Evolutionary conservation across 2,113 vertebrate genomes (phyloP), one percentile per base, ranked within the genome.

Genomic region (Glaucidium brasilianum): DNA sequence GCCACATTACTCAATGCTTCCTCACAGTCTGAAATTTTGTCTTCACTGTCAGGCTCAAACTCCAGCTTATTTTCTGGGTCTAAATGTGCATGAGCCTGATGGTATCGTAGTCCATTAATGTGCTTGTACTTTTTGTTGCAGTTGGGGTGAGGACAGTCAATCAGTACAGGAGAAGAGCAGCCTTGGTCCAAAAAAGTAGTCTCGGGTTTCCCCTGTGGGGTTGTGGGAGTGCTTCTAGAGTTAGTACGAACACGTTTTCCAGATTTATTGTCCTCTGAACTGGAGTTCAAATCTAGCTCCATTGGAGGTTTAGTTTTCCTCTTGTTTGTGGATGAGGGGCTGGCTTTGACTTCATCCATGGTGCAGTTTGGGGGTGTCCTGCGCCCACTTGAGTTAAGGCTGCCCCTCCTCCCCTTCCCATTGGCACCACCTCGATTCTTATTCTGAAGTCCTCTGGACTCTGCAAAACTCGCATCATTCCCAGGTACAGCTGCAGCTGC

Each of bases 91-190:
- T 99, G 99, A 22, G 99, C 99, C 98, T 99, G 99, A 97, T 99
- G 99, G 97, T 99, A 99, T 63, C 99, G 98, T 74, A 99, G 98
- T 74, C 99, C 99, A 7, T 99, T 99, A 96, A 99, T 99, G 98
- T 99, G 99, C 98, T 99, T 99, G 98, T 99, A 99, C 93, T 99
- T 99, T 97, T 99, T 99, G 98, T 99, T 99, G 98, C 99, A 99
- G 97, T 99, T 99, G 52, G 99, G 99, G 90, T 99, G 99, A 56
- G 99, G 99, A 88, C 99, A 99, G 95, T 99, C 99, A 41, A 99
- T 99, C 77, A 99, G 98, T 69, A 99, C 99, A 5, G 99, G 99
- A 23, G 99, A 99, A 49, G 99, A 98, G 92, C 99, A 99, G 53
- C 99, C 99, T 66, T 99, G 99, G 96, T 99, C 99, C 98, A 99